These are phyloP conservation scores for Taxidea taxus DNA, from an alignment of 2,113 vertebrate species.

Conservation along the genomic window DNA sequence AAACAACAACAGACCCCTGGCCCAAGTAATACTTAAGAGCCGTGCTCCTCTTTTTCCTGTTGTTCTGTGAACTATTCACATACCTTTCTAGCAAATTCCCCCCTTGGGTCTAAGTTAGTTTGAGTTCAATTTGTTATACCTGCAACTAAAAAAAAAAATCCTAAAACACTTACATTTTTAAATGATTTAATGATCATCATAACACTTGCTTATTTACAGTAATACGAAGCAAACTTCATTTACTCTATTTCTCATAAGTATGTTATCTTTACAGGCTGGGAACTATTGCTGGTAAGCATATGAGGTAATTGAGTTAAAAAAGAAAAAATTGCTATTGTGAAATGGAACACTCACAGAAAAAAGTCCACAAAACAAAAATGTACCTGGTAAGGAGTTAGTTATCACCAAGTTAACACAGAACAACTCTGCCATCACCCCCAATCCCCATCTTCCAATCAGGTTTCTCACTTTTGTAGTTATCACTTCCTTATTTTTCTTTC, in stretches of 20 bases:
- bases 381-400: not conserved
- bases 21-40: not conserved
- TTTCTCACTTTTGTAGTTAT: not conserved
- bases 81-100: not conserved
- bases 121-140: not conserved
- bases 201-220: not conserved
- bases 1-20: not conserved
- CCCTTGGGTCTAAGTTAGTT: not conserved
- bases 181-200: not conserved
- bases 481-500: not conserved
- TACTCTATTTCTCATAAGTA: not conserved
- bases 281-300: not conserved
- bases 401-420: conserved; percentile 1
- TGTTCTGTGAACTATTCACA: not conserved
- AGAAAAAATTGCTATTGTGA: not conserved
- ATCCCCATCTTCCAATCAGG: not conserved
- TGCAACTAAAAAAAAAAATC: not conserved
- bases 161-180: not conserved
- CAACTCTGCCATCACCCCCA: not conserved
- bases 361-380: not conserved
- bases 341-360: not conserved
- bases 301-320: not conserved
- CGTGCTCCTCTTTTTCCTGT: not conserved
- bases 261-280: not conserved
- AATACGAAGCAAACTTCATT: not conserved